Percentiles rank a stretch among this genome's conserved stretches.
These are phyloP conservation scores for Bradypus variegatus DNA, from an alignment of 2,797 vertebrate genomes.

Conservation along the genomic window DNA sequence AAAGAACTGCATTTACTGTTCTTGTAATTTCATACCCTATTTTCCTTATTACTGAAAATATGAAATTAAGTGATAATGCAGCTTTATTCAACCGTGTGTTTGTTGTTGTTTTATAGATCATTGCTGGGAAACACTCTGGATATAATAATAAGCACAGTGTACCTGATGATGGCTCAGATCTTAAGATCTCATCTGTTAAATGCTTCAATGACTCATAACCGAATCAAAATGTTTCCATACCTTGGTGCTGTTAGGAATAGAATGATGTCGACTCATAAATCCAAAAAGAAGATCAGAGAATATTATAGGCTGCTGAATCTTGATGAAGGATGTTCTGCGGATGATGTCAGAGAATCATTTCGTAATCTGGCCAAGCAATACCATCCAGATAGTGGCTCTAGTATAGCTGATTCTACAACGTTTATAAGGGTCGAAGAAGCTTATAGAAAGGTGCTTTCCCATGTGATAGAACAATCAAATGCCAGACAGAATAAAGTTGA, in stretches of 20 bases:
- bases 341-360: constrained; percentile 85
- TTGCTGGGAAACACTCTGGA: constrained; percentile 50
- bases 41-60: neutral
- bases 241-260: constrained; percentile 50
- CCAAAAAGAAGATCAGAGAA: constrained; percentile 67
- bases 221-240: constrained; percentile 34
- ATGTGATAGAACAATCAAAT: constrained; percentile 69
- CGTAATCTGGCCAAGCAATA: constrained; percentile 86
- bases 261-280: constrained; percentile 62
- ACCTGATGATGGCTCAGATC: constrained; percentile 50
- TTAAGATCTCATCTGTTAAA: constrained; percentile 36
- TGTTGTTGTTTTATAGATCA: constrained; percentile 61
- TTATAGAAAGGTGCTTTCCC: constrained; percentile 81
- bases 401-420: constrained; percentile 75
- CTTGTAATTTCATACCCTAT: neutral
- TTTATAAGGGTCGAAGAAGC: constrained; percentile 88
- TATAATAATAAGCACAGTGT: constrained; percentile 37
- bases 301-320: constrained; percentile 86
- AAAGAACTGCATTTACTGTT: neutral
- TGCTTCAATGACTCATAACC: constrained; percentile 49
- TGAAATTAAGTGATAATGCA: neutral
- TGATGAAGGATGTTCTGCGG: constrained; percentile 76
- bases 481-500: constrained; percentile 39
- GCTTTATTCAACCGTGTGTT: neutral
- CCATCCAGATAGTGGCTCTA: constrained; percentile 86